Percentiles rank a stretch among this genome's conserved stretches.
phyloP scores from a whole-genome alignment of 2,888 invertebrate species.

The Eupithecia tripunctaria region DNA sequence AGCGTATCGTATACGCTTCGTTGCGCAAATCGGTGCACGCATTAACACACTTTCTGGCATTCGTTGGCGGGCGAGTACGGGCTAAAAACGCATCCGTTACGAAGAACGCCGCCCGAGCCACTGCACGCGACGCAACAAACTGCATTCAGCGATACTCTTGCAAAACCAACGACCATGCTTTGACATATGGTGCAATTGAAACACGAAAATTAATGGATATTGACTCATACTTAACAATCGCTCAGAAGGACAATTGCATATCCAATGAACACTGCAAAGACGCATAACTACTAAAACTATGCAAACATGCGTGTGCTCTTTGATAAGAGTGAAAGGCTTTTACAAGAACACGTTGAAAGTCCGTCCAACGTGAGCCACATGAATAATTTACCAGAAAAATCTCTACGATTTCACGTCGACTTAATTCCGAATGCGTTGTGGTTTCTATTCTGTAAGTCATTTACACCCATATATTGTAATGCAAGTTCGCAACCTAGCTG shows the following conservation, averaged over 20 bases:
- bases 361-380: constrained; percentile 78
- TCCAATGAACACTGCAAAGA: constrained; percentile 20
- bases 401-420: constrained; percentile 83
- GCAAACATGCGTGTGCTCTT: constrained; percentile 56
- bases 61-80: constrained; percentile 55
- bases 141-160: constrained; percentile 39
- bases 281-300: constrained; percentile 28
- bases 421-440: constrained; percentile 80
- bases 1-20: constrained; percentile 66
- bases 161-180: constrained; percentile 36
- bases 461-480: constrained; percentile 69
- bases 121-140: constrained; percentile 38
- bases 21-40: constrained; percentile 69
- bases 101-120: constrained; percentile 36
- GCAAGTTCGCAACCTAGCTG: constrained; percentile 57
- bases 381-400: constrained; percentile 85
- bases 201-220: constrained; percentile 36
- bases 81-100: constrained; percentile 77
- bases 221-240: constrained; percentile 31
- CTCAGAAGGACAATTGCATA: constrained; percentile 22
- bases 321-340: constrained; percentile 84
- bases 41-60: constrained; percentile 78
- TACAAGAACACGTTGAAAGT: constrained; percentile 80
- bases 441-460: constrained; percentile 81
- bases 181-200: constrained; percentile 43